A percentile compares a stretch with the other conserved stretches of the same genome.
These are phyloP conservation scores for Coremacera marginata DNA, from an alignment of 2,888 invertebrate genomes.

Conservation along the genomic window DNA sequence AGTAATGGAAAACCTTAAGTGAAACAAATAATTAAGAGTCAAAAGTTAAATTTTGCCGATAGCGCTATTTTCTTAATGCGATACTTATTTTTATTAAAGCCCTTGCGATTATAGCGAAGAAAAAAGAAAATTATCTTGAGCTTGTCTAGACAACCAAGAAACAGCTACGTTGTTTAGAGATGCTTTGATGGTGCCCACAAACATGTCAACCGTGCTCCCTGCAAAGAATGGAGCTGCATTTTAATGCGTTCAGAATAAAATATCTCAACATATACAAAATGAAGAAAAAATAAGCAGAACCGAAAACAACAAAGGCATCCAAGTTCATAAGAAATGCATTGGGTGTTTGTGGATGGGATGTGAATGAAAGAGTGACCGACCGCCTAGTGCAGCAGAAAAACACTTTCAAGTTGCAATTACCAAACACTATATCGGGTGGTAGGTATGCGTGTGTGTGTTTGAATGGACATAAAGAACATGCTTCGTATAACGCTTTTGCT, in stretches of 20 bases:
- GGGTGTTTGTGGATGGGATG: neutral
- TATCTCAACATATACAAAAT: neutral
- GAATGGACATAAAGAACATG: slow-evolving; percentile 18
- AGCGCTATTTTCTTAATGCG: too few relatives aligned
- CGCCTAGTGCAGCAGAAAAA: slow-evolving; percentile 7
- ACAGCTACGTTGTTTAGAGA: neutral
- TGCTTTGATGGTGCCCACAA: neutral
- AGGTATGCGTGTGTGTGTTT: slow-evolving; percentile 11
- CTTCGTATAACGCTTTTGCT: too few relatives aligned
- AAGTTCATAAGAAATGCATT: slow-evolving; percentile 9
- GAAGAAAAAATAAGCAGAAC: neutral
- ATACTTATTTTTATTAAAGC: slow-evolving; percentile 10
- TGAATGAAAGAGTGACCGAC: neutral
- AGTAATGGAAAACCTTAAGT: too few relatives aligned
- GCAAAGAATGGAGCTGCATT: slow-evolving; percentile 2
- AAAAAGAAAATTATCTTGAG: neutral
- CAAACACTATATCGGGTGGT: neutral
- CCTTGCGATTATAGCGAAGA: slow-evolving; percentile 7
- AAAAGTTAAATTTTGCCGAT: too few relatives aligned
- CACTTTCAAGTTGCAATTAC: slow-evolving; percentile 16
- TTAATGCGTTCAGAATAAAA: slow-evolving; percentile 18
- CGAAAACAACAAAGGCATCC: neutral
- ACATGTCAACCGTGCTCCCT: neutral
- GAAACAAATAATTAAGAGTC: too few relatives aligned
- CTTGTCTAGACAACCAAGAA: too few relatives aligned